Percentiles rank a stretch among this genome's conserved stretches.
Evolutionary conservation across 2,113 vertebrate species (phyloP).

Genomic region (Bufo gargarizans): DNA sequence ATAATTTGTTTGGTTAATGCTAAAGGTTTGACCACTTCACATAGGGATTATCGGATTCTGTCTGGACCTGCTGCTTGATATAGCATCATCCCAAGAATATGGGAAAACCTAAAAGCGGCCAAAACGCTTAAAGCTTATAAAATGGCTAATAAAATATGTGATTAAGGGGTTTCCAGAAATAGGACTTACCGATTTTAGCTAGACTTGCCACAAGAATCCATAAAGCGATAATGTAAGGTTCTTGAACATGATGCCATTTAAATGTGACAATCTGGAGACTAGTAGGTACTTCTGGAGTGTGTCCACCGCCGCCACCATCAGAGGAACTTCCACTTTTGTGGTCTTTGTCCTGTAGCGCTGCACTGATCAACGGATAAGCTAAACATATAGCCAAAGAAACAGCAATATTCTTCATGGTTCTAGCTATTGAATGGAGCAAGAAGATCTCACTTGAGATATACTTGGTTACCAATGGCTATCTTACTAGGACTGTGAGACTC

Average conservation of each 20-base stretch:
- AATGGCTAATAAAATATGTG: too few species aligned
- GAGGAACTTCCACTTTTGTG: neutral
- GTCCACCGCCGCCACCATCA: neutral
- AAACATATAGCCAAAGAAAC: neutral
- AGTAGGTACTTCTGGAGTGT: neutral
- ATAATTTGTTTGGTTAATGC: too few species aligned
- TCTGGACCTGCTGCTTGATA: too few species aligned
- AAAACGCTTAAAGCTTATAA: neutral
- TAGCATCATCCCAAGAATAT: neutral
- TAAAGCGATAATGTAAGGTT: slow-evolving; percentile 79
- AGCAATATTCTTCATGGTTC: neutral
- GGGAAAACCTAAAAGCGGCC: neutral
- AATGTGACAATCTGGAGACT: slow-evolving; percentile 76
- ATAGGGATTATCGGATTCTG: too few species aligned
- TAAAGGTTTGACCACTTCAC: too few species aligned
- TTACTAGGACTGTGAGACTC: neutral
- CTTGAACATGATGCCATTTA: slow-evolving; percentile 84
- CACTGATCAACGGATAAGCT: neutral
- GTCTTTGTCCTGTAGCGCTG: neutral
- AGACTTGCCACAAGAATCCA: slow-evolving; percentile 89
- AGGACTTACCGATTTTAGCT: slow-evolving; percentile 85
- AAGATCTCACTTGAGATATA: neutral
- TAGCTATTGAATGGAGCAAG: neutral
- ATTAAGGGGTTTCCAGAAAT: neutral
- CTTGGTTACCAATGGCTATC: too few species aligned